phyloP scores from a whole-genome alignment of 2,113 vertebrate genomes.

The Stigmatopora argus region DNA sequence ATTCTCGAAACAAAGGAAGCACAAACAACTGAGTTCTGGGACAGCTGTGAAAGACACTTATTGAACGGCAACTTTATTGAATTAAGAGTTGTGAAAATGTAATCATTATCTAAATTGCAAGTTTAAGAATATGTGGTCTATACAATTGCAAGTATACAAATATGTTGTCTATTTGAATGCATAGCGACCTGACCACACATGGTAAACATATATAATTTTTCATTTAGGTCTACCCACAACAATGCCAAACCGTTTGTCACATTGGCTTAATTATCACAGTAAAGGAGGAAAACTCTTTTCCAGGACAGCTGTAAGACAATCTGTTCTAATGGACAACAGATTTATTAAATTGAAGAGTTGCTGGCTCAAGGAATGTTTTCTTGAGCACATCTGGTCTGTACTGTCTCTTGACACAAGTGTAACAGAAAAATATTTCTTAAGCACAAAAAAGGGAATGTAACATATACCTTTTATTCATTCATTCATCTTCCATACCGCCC shows the following conservation, averaged over 20 bases:
- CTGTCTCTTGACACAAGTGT: conserved; percentile 21
- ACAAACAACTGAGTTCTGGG: not conserved
- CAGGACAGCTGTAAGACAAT: conserved; percentile 34
- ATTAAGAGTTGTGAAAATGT: not conserved
- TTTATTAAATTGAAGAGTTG: conserved; percentile 2
- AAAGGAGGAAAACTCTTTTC: not conserved
- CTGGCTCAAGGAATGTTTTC: conserved; percentile 8
- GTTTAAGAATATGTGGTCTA: no score
- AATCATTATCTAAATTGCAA: no score
- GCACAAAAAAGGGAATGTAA: not conserved
- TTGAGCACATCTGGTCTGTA: conserved; percentile 12
- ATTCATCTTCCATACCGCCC: no score
- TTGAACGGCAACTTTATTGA: conserved; percentile 3
- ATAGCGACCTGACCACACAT: no score
- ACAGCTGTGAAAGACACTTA: conserved; percentile 34
- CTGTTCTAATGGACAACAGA: conserved; percentile 10
- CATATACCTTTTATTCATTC: no score
- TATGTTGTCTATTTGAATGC: no score
- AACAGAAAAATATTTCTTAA: conserved; percentile 4
- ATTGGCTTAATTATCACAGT: conserved; percentile 19
- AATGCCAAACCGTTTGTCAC: conserved; percentile 18
- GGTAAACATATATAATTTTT: no score
- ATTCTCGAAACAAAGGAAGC: conserved; percentile 14
- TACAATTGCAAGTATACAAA: no score
- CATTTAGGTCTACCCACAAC: no score